phyloP scores from a whole-genome alignment of 2,113 vertebrate genomes.

The Leptosomus discolor region DNA sequence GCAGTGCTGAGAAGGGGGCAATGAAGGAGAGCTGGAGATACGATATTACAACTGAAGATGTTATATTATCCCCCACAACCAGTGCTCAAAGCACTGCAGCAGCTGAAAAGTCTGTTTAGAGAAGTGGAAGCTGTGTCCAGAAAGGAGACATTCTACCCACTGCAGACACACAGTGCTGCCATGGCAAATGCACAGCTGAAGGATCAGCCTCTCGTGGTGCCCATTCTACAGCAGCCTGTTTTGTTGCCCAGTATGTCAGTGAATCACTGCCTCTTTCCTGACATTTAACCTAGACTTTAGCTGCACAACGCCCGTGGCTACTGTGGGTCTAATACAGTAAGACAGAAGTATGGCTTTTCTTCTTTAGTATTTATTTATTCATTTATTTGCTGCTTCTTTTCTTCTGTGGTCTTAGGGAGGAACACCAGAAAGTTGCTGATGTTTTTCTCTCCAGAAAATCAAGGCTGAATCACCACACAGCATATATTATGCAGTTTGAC shows the following conservation, averaged over 20 bases:
- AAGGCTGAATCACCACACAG: constrained; percentile 83
- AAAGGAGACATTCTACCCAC: background rate
- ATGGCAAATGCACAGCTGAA: background rate
- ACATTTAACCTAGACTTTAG: background rate
- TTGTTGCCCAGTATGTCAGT: background rate
- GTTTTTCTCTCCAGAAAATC: constrained; percentile 84
- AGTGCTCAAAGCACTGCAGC: background rate
- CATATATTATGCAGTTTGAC: constrained; percentile 89
- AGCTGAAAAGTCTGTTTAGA: background rate
- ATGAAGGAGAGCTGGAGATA: background rate
- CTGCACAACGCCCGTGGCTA: background rate
- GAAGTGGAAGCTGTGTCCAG: background rate
- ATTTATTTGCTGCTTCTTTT: background rate
- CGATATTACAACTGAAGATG: background rate
- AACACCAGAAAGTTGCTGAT: constrained; percentile 86
- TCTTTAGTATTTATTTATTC: background rate
- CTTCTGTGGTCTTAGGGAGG: constrained; percentile 79
- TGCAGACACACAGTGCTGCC: background rate
- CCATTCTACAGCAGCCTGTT: background rate
- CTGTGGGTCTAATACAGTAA: background rate
- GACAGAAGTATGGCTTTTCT: background rate
- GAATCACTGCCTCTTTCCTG: background rate
- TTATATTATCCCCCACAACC: background rate
- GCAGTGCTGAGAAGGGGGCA: background rate
- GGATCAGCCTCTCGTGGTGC: background rate